Percentiles rank a stretch among this genome's conserved stretches.
phyloP scores from a whole-genome alignment of 2,888 invertebrate genomes.

The Carterocephalus palaemon region DNA sequence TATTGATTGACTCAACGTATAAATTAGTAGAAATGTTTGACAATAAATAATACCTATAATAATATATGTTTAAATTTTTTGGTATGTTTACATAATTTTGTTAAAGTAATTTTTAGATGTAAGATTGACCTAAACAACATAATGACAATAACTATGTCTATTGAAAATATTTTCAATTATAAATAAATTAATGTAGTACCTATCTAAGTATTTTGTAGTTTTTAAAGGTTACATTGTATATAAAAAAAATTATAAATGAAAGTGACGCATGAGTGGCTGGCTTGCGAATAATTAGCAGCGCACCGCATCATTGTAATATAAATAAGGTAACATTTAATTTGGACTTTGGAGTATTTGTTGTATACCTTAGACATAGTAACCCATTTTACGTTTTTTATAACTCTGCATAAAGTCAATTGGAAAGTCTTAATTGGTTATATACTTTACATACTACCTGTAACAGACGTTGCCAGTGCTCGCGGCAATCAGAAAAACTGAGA shows the following conservation, averaged over 20 bases:
- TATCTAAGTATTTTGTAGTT: neutral
- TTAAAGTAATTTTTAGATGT: constrained; percentile 7
- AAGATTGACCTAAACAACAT: constrained; percentile 10
- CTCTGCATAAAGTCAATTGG: too few species aligned
- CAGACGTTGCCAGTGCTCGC: too few species aligned
- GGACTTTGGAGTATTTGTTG: constrained; percentile 7
- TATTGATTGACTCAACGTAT: constrained; percentile 9
- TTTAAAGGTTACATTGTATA: constrained; percentile 6
- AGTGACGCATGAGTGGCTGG: neutral
- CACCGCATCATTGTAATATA: neutral
- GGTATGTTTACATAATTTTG: constrained; percentile 21
- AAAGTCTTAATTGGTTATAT: too few species aligned
- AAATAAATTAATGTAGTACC: neutral
- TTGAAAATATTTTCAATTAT: constrained; percentile 16
- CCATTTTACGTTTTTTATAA: too few species aligned
- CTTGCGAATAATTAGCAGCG: neutral
- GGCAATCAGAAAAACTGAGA: too few species aligned
- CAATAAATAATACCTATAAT: constrained; percentile 41
- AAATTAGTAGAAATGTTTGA: constrained; percentile 42
- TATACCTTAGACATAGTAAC: neutral
- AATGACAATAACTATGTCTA: constrained; percentile 29
- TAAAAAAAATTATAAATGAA: neutral
- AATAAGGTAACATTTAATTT: neutral
- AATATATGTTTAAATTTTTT: constrained; percentile 6
- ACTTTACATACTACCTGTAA: too few species aligned